These are phyloP conservation scores for Eilema depressum DNA, from an alignment of 2,888 invertebrate genomes.

Conservation along the genomic window DNA sequence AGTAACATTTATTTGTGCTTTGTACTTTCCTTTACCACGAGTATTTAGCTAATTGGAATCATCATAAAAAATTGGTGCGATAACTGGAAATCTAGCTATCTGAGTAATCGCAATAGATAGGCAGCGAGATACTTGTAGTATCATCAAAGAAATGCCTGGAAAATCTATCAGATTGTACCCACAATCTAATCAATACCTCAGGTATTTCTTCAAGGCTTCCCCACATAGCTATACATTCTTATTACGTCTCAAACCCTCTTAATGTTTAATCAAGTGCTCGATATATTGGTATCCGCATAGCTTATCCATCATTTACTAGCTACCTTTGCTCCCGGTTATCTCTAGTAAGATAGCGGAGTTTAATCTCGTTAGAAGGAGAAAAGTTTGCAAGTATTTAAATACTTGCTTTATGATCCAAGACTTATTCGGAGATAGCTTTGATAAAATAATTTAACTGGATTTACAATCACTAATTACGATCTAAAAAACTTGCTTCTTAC, in stretches of 20 bases:
- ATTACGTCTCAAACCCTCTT: conserved; percentile 34
- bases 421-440: background rate
- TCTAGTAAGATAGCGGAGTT: background rate
- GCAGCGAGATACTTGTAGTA: background rate
- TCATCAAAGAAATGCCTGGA: background rate
- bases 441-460: background rate
- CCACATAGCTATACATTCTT: conserved; percentile 22
- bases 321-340: conserved; percentile 17
- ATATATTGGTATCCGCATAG: conserved; percentile 29
- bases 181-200: conserved; percentile 10
- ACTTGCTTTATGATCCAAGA: background rate
- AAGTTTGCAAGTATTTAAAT: background rate
- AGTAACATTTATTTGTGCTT: no score
- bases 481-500: no score
- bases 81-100: background rate
- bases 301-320: conserved; percentile 30
- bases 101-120: background rate
- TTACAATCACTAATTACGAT: no score
- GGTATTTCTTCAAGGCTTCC: conserved; percentile 7
- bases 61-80: no score
- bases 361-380: background rate
- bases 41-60: no score
- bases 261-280: conserved; percentile 32
- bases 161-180: conserved; percentile 4
- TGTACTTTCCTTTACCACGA: no score